Percentiles rank a stretch among this genome's conserved stretches.
These are phyloP conservation scores for Poecilia latipinna DNA, from an alignment of 2,113 vertebrate species.

Conservation along the genomic window DNA sequence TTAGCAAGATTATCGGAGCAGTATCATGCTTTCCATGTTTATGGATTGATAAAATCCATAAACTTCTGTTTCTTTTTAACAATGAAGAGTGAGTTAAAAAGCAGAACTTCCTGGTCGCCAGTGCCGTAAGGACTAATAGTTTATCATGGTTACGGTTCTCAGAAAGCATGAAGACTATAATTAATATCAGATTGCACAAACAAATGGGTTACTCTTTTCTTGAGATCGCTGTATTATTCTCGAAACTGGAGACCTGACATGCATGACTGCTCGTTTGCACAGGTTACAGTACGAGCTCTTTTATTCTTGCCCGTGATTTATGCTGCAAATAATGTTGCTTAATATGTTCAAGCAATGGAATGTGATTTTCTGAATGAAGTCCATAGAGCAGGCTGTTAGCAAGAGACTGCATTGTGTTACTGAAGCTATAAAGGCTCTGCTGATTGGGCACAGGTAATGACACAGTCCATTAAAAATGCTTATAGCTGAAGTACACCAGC, in stretches of 20 bases:
- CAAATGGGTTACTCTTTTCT: background rate
- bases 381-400: slow-evolving; percentile 7
- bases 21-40: background rate
- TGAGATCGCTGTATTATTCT: background rate
- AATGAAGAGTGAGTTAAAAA: background rate
- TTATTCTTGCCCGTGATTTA: slow-evolving; percentile 24
- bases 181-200: slow-evolving; percentile 8
- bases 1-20: too few species aligned
- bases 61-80: background rate
- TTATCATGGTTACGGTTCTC: background rate
- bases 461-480: slow-evolving; percentile 39
- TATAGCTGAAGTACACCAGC: slow-evolving; percentile 1
- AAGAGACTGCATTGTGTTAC: slow-evolving; percentile 30
- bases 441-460: slow-evolving; percentile 40
- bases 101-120: background rate
- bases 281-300: background rate
- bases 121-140: too few species aligned
- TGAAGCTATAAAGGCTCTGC: slow-evolving; percentile 41
- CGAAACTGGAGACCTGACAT: background rate
- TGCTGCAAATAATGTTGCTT: slow-evolving; percentile 15
- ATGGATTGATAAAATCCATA: background rate
- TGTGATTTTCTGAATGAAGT: slow-evolving; percentile 53
- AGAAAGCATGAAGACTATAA: background rate
- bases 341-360: slow-evolving; percentile 30
- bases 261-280: background rate